A percentile compares a stretch with the other conserved stretches of the same genome.
Evolutionary conservation across 1,140 invertebrate species (phyloP).

Genomic region (Drosophila mauritiana): DNA sequence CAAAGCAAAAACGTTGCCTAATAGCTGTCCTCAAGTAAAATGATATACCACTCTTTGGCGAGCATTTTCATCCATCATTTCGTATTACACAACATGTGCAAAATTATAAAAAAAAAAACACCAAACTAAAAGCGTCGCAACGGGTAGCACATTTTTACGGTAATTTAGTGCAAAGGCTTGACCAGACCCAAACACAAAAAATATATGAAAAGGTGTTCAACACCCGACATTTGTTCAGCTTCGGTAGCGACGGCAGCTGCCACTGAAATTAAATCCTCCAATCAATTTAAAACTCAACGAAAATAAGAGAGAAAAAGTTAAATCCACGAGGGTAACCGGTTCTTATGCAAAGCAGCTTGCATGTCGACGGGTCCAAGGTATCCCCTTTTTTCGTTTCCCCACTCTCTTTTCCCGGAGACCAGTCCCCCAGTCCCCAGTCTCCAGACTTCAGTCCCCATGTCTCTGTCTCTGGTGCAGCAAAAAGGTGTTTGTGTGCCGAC

Average conservation of each 20-base stretch:
- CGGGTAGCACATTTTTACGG: constrained; percentile 44
- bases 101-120: constrained; percentile 15
- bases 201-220: constrained; percentile 52
- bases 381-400: not conserved
- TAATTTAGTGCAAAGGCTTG: constrained; percentile 51
- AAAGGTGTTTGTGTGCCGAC: constrained; percentile 58
- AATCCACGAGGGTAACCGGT: constrained; percentile 70
- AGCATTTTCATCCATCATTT: constrained; percentile 36
- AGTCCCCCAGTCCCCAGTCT: not conserved
- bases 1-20: no score
- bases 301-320: constrained; percentile 30
- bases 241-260: constrained; percentile 66
- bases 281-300: constrained; percentile 70
- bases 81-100: constrained; percentile 58
- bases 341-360: constrained; percentile 77
- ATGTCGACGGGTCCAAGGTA: constrained; percentile 2
- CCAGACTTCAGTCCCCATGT: constrained; percentile 23
- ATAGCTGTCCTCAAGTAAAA: constrained; percentile 9
- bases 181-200: constrained; percentile 16
- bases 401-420: no score
- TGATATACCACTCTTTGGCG: not conserved
- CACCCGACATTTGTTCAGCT: constrained; percentile 42
- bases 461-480: constrained; percentile 13
- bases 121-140: not conserved
- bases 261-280: constrained; percentile 81